Percentiles rank a stretch among this genome's conserved stretches.
Evolutionary conservation across 2,797 vertebrate genomes (phyloP).

Genomic region (Myioborus miniatus): DNA sequence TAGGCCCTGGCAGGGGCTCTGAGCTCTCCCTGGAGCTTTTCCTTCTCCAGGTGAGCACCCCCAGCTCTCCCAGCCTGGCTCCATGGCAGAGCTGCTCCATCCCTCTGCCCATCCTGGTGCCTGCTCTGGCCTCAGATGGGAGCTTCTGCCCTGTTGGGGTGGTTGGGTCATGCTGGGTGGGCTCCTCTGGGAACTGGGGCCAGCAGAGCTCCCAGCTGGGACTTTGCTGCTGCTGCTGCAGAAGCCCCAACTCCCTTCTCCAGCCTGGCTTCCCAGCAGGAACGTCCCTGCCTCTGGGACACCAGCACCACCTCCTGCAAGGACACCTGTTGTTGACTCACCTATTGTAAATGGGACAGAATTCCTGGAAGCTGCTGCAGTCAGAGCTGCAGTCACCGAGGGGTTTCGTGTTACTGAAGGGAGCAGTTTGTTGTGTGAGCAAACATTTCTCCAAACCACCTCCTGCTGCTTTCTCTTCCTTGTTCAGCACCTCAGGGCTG

Average conservation of each 20-base stretch:
- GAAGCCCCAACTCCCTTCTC: background rate
- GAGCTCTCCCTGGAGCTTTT: background rate
- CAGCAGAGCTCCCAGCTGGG: background rate
- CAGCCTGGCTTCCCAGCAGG: background rate
- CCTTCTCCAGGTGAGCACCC: background rate
- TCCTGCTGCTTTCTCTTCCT: conserved; percentile 4
- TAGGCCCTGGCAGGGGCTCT: accelerated
- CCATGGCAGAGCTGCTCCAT: background rate
- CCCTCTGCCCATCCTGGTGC: background rate
- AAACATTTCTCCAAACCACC: conserved; percentile 20
- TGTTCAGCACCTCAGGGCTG: background rate
- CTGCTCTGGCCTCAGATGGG: background rate
- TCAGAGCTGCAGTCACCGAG: background rate
- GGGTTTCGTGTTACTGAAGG: background rate
- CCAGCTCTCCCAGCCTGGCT: background rate
- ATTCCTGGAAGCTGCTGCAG: conserved; percentile 23
- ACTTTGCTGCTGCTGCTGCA: background rate
- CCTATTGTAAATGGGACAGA: background rate
- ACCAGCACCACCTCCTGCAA: background rate
- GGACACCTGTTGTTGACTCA: conserved; percentile 60
- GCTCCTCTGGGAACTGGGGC: background rate
- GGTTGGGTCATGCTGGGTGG: background rate
- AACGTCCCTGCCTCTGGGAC: background rate
- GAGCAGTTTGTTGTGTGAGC: conserved; percentile 49
- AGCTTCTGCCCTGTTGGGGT: background rate